Conservation (phyloP, 2,888 invertebrate genomes). For the Troides helena region DNA sequence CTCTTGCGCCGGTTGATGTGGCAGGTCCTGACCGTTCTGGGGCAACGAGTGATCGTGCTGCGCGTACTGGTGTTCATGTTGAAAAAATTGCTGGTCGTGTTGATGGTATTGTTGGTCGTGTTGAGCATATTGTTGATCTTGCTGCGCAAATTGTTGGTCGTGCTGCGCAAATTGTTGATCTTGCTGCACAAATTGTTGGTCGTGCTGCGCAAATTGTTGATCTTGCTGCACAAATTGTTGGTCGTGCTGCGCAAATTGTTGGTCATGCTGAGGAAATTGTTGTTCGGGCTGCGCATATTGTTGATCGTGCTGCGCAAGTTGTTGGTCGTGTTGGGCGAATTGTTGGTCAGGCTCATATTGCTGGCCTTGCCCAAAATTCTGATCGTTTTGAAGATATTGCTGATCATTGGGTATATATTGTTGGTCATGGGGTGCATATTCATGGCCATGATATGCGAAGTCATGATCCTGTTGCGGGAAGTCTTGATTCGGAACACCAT, state of each 20-base stretch:
- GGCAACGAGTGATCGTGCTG: constrained; percentile 39
- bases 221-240: constrained; percentile 31
- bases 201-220: constrained; percentile 34
- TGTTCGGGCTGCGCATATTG: constrained; percentile 37
- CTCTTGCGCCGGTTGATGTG: constrained; percentile 42
- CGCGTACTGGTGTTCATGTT: constrained; percentile 42
- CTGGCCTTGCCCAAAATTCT: constrained; percentile 34
- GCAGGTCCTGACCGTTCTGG: constrained; percentile 43
- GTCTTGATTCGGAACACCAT: constrained; percentile 37
- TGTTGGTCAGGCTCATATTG: constrained; percentile 36
- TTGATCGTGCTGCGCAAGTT: constrained; percentile 33
- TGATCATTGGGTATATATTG: constrained; percentile 30
- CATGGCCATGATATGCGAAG: constrained; percentile 33
- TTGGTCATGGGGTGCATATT: constrained; percentile 32
- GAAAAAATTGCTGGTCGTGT: constrained; percentile 36
- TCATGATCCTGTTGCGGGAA: constrained; percentile 35
- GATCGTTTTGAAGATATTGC: constrained; percentile 34
- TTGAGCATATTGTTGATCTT: constrained; percentile 40
- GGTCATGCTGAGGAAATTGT: constrained; percentile 36
- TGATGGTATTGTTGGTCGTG: constrained; percentile 37
- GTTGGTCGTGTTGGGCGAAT: constrained; percentile 36
- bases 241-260: constrained; percentile 35
- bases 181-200: constrained; percentile 34
- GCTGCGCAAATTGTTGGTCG: constrained; percentile 37
- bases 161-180: constrained; percentile 36